Evolutionary conservation across 2,113 vertebrate species (phyloP).

Genomic region (Neodontobutis hainanensis): DNA sequence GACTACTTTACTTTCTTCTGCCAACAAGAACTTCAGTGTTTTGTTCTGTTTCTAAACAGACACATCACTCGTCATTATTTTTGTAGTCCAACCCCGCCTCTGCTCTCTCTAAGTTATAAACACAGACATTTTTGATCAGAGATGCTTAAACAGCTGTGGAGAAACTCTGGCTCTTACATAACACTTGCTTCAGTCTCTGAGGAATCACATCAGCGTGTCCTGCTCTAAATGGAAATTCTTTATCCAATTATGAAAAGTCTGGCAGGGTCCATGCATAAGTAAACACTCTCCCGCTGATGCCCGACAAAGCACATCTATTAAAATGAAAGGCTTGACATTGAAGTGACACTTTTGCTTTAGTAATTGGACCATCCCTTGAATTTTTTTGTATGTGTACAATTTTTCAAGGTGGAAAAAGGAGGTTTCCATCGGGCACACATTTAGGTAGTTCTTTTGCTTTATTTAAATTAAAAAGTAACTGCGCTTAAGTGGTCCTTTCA

Average conservation of each 20-base stretch:
- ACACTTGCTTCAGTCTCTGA: slow-evolving; percentile 14
- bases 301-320: neutral
- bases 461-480: no score
- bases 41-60: neutral
- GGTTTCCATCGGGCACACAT: no score
- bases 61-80: slow-evolving; percentile 1
- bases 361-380: slow-evolving; percentile 25
- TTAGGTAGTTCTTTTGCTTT: no score
- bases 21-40: neutral
- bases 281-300: slow-evolving; percentile 8
- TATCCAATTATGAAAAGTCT: slow-evolving; percentile 1
- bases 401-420: no score
- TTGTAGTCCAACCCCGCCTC: slow-evolving; percentile 18
- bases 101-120: slow-evolving; percentile 26
- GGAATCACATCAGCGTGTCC: neutral
- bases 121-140: slow-evolving; percentile 29
- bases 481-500: no score
- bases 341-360: slow-evolving; percentile 40
- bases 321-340: slow-evolving; percentile 20
- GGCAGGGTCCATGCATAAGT: slow-evolving; percentile 1
- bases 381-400: no score
- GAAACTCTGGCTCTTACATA: slow-evolving; percentile 39
- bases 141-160: slow-evolving; percentile 51
- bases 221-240: neutral
- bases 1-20: neutral